Percentiles rank a stretch among this genome's conserved stretches.
phyloP scores from a whole-genome alignment of 1,140 invertebrate species.

The Lepeophtheirus salmonis region DNA sequence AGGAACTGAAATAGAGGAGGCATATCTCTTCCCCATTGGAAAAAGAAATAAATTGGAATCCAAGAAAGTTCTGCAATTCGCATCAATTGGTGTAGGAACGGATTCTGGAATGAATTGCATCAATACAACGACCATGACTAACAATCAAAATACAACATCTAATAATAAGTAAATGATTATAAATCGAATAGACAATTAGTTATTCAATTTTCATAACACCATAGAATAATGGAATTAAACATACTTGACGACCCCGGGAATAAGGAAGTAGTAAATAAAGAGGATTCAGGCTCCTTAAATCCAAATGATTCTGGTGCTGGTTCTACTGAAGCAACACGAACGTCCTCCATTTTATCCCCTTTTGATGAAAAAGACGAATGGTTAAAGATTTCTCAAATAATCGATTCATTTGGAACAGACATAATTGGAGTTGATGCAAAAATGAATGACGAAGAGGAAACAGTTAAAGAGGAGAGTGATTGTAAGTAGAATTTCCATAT shows the following conservation, averaged over 20 bases:
- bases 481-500: not conserved
- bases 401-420: conserved; percentile 17
- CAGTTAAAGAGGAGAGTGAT: not conserved
- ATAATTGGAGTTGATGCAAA: not conserved
- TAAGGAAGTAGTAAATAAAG: not conserved
- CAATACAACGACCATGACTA: not conserved
- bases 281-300: not conserved
- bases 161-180: not conserved
- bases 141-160: not conserved
- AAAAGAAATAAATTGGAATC: not conserved
- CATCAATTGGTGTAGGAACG: not conserved
- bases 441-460: not conserved
- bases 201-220: not conserved
- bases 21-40: not conserved
- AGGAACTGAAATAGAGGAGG: not conserved
- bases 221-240: not conserved
- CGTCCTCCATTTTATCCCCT: conserved; percentile 17
- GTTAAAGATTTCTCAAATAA: conserved; percentile 14
- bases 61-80: not conserved
- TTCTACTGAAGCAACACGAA: not conserved
- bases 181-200: not conserved
- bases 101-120: not conserved
- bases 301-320: not conserved
- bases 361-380: conserved; percentile 19
- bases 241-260: not conserved